These are phyloP conservation scores for Tetragonisca angustula DNA, from an alignment of 2,888 invertebrate genomes.

Conservation along the genomic window DNA sequence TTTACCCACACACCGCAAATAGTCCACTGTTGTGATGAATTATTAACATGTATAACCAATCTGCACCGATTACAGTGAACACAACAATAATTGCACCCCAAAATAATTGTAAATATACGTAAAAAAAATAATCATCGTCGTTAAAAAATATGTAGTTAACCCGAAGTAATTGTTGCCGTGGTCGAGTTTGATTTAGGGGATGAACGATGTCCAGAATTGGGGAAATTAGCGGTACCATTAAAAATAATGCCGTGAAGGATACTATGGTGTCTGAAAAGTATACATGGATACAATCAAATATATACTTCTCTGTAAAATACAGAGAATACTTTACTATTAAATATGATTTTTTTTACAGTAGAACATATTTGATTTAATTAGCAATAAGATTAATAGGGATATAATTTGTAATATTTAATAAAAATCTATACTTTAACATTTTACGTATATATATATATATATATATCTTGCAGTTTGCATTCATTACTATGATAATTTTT, in stretches of 20 bases:
- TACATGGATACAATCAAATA: background rate
- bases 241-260: background rate
- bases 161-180: background rate
- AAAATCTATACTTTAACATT: too few relatives aligned
- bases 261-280: conserved; percentile 1
- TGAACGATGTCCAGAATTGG: background rate
- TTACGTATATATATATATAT: too few relatives aligned
- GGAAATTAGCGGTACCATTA: background rate
- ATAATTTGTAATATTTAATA: too few relatives aligned
- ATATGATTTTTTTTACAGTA: conserved; percentile 14
- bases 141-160: conserved; percentile 17
- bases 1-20: conserved; percentile 30
- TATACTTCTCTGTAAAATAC: background rate
- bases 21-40: conserved; percentile 15
- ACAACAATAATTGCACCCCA: background rate
- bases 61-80: background rate
- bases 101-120: background rate
- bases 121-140: conserved; percentile 24
- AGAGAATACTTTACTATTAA: too few relatives aligned
- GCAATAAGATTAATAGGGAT: too few relatives aligned
- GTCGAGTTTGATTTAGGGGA: background rate
- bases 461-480: too few relatives aligned
- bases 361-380: background rate
- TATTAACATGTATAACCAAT: conserved; percentile 41
- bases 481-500: conserved; percentile 16